phyloP scores from a whole-genome alignment of 1,140 invertebrate species.

The Saxidomus purpurata region DNA sequence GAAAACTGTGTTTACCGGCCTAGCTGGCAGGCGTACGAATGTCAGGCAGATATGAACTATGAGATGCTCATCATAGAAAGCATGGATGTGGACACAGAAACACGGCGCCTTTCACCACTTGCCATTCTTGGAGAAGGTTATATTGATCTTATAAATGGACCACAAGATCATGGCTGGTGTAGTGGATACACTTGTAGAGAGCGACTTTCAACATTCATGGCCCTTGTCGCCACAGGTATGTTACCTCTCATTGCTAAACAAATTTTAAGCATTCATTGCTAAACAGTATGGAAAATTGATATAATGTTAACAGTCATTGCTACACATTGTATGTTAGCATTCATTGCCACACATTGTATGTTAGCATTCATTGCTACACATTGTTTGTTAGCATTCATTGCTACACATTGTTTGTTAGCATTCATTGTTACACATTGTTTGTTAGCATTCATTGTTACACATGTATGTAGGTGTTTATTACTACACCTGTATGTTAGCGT shows the following conservation, averaged over 20 bases:
- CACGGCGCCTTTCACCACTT: constrained; percentile 83
- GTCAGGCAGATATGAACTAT: constrained; percentile 75
- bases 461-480: too few relatives aligned
- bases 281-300: too few relatives aligned
- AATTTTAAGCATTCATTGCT: too few relatives aligned
- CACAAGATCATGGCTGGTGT: constrained; percentile 79
- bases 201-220: constrained; percentile 84
- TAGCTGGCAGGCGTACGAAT: constrained; percentile 82
- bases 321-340: too few relatives aligned
- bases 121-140: constrained; percentile 82
- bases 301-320: too few relatives aligned
- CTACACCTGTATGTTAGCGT: too few relatives aligned
- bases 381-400: too few relatives aligned
- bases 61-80: constrained; percentile 83
- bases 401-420: too few relatives aligned
- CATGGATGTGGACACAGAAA: constrained; percentile 85
- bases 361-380: too few relatives aligned
- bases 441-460: too few relatives aligned
- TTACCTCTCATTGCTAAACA: background rate
- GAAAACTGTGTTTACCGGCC: constrained; percentile 68
- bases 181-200: constrained; percentile 84
- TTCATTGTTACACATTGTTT: too few relatives aligned
- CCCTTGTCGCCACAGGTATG: constrained; percentile 73
- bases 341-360: too few relatives aligned
- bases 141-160: constrained; percentile 86